Conservation (phyloP, 2,113 vertebrate genomes). For the Polypterus senegalus region DNA sequence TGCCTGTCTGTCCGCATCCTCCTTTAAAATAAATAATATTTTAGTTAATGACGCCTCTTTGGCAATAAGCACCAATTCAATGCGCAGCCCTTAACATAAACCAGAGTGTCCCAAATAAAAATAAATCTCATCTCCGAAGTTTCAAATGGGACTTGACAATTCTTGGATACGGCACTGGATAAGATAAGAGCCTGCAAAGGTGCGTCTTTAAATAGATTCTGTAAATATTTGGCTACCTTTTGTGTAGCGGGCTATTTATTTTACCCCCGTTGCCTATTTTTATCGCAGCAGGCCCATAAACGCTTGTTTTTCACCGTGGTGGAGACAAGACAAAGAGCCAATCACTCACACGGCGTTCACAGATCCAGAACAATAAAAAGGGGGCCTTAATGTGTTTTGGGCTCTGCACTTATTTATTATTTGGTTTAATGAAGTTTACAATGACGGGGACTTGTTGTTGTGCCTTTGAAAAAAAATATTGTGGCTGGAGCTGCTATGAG, state of each 20-base stretch:
- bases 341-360: conserved; percentile 23
- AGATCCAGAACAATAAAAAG: conserved; percentile 28
- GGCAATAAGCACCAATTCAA: too few species aligned
- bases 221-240: background rate
- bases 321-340: conserved; percentile 19
- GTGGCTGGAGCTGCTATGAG: conserved; percentile 52
- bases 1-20: too few species aligned
- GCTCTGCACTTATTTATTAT: conserved; percentile 51
- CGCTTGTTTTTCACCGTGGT: conserved; percentile 12
- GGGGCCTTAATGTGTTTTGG: conserved; percentile 45
- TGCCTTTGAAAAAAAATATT: conserved; percentile 23
- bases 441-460: conserved; percentile 17
- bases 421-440: conserved; percentile 49
- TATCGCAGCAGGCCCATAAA: conserved; percentile 6
- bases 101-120: too few species aligned
- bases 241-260: background rate
- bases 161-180: too few species aligned
- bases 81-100: too few species aligned
- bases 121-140: too few species aligned
- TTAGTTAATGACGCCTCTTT: too few species aligned
- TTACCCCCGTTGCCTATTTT: conserved; percentile 4
- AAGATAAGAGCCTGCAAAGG: too few species aligned
- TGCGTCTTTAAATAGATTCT: too few species aligned
- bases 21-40: too few species aligned
- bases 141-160: too few species aligned